These are phyloP conservation scores for Battus philenor DNA, from an alignment of 1,140 invertebrate species.

Conservation along the genomic window DNA sequence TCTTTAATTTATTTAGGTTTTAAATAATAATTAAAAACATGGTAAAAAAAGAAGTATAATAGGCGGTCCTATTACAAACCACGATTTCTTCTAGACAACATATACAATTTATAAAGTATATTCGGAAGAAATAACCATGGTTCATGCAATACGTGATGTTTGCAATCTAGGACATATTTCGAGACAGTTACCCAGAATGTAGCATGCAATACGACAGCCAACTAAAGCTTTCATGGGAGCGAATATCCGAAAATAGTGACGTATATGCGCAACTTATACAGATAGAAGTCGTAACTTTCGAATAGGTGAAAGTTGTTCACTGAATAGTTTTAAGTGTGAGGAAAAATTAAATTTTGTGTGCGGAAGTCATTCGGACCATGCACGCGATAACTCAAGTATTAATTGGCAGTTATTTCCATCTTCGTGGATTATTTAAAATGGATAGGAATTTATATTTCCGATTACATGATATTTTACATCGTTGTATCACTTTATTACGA, in stretches of 20 bases:
- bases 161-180: no score
- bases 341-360: slow-evolving; percentile 40
- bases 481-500: no score
- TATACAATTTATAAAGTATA: no score
- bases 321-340: slow-evolving; percentile 18
- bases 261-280: slow-evolving; percentile 20
- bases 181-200: no score
- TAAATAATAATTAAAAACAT: no score
- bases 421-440: slow-evolving; percentile 2
- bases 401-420: slow-evolving; percentile 18
- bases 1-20: no score
- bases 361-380: slow-evolving; percentile 35
- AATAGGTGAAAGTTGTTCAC: slow-evolving; percentile 40
- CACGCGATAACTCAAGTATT: slow-evolving; percentile 23
- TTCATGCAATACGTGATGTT: no score
- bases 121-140: no score
- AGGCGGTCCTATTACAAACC: no score
- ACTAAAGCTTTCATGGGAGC: slow-evolving; percentile 29
- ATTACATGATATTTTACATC: slow-evolving; percentile 1
- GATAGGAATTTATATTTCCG: not conserved
- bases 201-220: no score
- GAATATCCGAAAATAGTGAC: slow-evolving; percentile 27
- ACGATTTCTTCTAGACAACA: no score
- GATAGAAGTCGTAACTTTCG: slow-evolving; percentile 29
- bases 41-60: no score